Base-by-base conservation (phyloP, 1,140 invertebrate species). In the Dendrolimus punctatus region DNA sequence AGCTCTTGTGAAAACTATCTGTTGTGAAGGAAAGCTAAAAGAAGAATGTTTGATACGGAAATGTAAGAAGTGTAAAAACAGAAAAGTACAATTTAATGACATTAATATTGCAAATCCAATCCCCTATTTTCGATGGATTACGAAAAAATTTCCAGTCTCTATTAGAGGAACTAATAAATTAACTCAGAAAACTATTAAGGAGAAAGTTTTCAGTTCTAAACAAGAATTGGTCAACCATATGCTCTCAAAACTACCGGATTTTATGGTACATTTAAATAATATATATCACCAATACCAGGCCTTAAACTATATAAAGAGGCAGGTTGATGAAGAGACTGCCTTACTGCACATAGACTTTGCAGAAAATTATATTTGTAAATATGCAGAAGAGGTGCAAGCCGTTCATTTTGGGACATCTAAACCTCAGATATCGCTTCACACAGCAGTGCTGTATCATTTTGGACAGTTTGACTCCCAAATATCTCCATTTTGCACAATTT, bases 321-420 rank as follows among this genome's bases (percentile, higher is more conserved):
- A 6, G 9, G 9, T n/a, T 23, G 44, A 45, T 45, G 5, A 6
- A 10, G 44, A 45, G 6, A 45, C 9, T 23, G 23, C 23, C 1
- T 23, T 45, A 45, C 6, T 45, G 23, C 44, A 45, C 9, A 45
- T 45, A 45, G 66, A 72, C 48, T 71, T 64, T 40, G 10, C 40
- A 37, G 62, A 74, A 56, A 74, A 76, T 51, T 76, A 68, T 49
- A 46, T 46, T 4, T 68, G 67, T 43, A 76, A 79, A 62, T 68
- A 62, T 46, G 55, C 51, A 2, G 40, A 42, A 40, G 71, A 76
- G 55, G 49, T 61, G 5, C 67, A 75, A 40, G 10, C 61, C n/a
- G 57, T 67, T 0, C 66, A 76, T 49, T 78, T 74, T 62, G 71
- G 69, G 6, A 67, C 50, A 6, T 71, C 64, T 5, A 58, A 60